Conservation (phyloP, 2,113 vertebrate genomes). For the Tringa solitaria region DNA sequence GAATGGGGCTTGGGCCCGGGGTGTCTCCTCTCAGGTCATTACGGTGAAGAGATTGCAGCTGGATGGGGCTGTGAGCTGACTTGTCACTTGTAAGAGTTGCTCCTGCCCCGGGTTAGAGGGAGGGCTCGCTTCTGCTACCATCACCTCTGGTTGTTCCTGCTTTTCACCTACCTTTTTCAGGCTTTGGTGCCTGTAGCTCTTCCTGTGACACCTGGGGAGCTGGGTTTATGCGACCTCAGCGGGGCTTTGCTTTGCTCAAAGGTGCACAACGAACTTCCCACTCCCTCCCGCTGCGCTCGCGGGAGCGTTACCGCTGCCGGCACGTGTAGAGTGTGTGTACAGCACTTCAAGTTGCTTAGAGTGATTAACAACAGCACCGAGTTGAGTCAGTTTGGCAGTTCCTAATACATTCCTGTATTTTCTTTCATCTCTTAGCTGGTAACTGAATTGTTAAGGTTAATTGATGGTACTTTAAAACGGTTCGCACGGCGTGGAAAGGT, state of each 20-base stretch:
- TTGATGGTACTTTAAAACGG: slow-evolving; percentile 32
- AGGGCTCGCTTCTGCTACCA: background rate
- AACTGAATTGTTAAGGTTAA: slow-evolving; percentile 19
- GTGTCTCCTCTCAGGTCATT: background rate
- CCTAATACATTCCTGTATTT: slow-evolving; percentile 1
- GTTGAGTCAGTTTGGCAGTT: background rate
- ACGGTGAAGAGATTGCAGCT: background rate
- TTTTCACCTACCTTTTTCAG: background rate
- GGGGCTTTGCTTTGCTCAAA: slow-evolving; percentile 17
- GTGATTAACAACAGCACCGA: background rate
- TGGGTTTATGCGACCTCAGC: background rate
- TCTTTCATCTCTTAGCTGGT: background rate
- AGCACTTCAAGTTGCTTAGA: background rate
- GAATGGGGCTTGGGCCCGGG: background rate
- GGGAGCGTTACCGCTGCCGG: background rate
- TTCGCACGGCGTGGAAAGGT: background rate
- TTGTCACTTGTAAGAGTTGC: background rate
- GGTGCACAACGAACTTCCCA: background rate
- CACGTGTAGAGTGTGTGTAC: background rate
- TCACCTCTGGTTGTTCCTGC: background rate
- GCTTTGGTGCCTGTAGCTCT: background rate
- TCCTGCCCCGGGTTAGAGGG: background rate
- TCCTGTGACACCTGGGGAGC: background rate
- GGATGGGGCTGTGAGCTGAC: background rate
- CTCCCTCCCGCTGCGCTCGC: background rate